Conservation (phyloP, 1,140 invertebrate genomes). For the Neotoxoptera formosana region DNA sequence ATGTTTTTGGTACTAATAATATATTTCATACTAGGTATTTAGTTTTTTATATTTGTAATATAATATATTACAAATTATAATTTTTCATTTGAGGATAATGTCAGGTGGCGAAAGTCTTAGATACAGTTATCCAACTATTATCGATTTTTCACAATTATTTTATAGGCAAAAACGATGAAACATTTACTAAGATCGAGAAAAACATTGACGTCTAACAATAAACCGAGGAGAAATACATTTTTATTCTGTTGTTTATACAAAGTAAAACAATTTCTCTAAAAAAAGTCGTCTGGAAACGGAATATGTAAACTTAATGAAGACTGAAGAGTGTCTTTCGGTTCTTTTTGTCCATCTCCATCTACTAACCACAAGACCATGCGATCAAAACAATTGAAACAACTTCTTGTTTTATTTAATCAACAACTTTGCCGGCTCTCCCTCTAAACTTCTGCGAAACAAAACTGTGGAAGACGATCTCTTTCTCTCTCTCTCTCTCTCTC, state of each 20-base stretch:
- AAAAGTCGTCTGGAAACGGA: constrained; percentile 15
- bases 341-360: background rate
- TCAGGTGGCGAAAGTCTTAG: background rate
- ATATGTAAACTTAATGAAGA: constrained; percentile 55
- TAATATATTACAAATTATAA: background rate
- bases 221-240: background rate
- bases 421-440: constrained; percentile 48
- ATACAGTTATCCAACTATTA: background rate
- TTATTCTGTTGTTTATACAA: constrained; percentile 49
- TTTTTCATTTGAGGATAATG: background rate
- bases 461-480: constrained; percentile 35
- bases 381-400: constrained; percentile 57
- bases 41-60: background rate
- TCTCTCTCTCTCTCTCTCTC: background rate
- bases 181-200: constrained; percentile 26
- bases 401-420: constrained; percentile 57
- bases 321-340: constrained; percentile 50
- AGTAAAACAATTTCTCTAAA: constrained; percentile 38
- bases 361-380: constrained; percentile 31
- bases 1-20: no score
- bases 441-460: constrained; percentile 27
- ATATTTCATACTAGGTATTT: no score
- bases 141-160: background rate
- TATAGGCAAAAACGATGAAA: background rate
- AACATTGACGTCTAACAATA: constrained; percentile 1